Conservation (phyloP, 2,797 vertebrate genomes). For the Lutra lutra region DNA sequence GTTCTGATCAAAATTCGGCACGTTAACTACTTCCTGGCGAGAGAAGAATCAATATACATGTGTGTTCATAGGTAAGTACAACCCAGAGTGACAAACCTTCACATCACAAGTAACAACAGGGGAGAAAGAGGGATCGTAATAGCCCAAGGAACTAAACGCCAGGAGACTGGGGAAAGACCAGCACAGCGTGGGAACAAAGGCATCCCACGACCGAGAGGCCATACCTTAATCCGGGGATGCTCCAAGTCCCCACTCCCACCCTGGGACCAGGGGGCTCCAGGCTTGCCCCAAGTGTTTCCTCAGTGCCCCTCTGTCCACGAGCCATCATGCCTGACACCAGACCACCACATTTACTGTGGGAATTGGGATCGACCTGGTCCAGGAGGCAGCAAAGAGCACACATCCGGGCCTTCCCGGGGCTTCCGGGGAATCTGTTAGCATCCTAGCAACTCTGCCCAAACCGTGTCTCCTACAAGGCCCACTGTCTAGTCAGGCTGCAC, state of each 20-base stretch:
- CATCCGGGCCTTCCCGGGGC: fast-evolving
- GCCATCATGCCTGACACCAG: not conserved
- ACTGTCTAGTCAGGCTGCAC: not conserved
- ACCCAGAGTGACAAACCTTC: not conserved
- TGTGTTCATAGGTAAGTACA: fast-evolving
- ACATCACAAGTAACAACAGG: not conserved
- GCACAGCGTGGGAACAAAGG: not conserved
- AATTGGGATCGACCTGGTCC: not conserved
- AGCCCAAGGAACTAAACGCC: not conserved
- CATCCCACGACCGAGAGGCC: no score
- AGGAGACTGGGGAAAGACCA: not conserved
- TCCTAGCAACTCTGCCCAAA: not conserved
- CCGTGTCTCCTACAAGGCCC: not conserved
- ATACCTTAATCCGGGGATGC: not conserved
- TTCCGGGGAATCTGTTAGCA: fast-evolving
- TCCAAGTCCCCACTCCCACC: not conserved
- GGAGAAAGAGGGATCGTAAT: not conserved
- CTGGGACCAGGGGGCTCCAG: not conserved
- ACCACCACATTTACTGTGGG: not conserved
- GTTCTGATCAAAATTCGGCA: not conserved
- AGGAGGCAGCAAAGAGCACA: not conserved
- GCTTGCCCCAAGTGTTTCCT: not conserved
- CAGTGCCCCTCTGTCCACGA: not conserved
- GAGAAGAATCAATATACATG: fast-evolving
- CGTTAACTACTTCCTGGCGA: not conserved